A percentile compares a stretch with the other conserved stretches of the same genome.
phyloP scores from a whole-genome alignment of 2,888 invertebrate species.

The Luperina nickerlii region DNA sequence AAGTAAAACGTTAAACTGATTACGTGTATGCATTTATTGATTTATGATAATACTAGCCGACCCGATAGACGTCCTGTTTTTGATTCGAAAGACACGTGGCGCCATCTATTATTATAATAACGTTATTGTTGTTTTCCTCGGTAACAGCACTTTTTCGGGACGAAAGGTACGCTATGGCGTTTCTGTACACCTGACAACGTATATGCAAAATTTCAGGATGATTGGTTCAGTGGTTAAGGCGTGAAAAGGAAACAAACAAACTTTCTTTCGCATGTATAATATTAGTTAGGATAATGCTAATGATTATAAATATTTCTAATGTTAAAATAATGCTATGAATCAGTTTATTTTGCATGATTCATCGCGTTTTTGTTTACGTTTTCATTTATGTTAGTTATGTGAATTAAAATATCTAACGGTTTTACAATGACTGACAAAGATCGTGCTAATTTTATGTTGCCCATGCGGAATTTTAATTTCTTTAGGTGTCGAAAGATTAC shows the following conservation, averaged over 20 bases:
- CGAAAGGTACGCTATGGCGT: too few species aligned
- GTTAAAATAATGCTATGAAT: constrained; percentile 38
- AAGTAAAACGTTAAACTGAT: background rate
- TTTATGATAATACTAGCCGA: background rate
- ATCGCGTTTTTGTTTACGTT: constrained; percentile 50
- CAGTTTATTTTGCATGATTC: constrained; percentile 32
- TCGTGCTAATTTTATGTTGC: constrained; percentile 27
- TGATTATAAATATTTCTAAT: background rate
- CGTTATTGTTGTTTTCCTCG: too few species aligned
- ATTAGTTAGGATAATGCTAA: constrained; percentile 5
- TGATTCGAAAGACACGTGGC: too few species aligned
- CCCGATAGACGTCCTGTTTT: too few species aligned
- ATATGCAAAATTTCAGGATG: too few species aligned
- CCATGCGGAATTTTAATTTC: background rate
- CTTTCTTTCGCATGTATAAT: too few species aligned
- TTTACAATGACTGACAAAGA: background rate
- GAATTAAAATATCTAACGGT: constrained; percentile 47
- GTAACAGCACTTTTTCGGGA: too few species aligned
- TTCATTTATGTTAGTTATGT: constrained; percentile 30
- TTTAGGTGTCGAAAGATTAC: too few species aligned
- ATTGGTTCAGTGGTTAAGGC: too few species aligned
- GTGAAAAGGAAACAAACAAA: too few species aligned
- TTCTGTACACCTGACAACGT: too few species aligned
- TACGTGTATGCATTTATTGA: background rate
- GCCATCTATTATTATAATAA: too few species aligned